phyloP scores from a whole-genome alignment of 2,113 vertebrate genomes.

The Gopherus flavomarginatus region DNA sequence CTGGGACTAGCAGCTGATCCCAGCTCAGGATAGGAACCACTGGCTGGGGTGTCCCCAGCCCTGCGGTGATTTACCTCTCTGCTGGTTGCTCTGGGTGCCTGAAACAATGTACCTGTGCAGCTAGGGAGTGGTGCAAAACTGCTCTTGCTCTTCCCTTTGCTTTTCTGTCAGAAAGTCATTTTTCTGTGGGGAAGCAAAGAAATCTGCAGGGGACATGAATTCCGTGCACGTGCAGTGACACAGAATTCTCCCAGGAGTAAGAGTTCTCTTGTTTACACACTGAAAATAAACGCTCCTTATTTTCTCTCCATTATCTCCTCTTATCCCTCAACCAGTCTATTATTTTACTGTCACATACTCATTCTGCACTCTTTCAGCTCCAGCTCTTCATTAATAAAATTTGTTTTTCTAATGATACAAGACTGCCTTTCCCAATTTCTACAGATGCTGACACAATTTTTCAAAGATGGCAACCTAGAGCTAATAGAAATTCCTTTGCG shows the following conservation, averaged over 20 bases:
- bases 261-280: background rate
- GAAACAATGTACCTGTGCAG: too few relatives aligned
- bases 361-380: background rate
- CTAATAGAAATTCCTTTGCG: background rate
- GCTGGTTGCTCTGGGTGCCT: too few relatives aligned
- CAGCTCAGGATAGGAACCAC: too few relatives aligned
- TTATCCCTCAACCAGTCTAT: background rate
- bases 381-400: background rate
- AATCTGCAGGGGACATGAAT: too few relatives aligned
- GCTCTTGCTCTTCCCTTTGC: too few relatives aligned
- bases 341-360: background rate
- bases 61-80: too few relatives aligned
- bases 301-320: background rate
- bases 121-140: too few relatives aligned
- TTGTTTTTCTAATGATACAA: background rate
- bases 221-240: too few relatives aligned
- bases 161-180: too few relatives aligned
- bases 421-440: background rate
- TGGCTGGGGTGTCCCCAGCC: too few relatives aligned
- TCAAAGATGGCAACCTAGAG: background rate
- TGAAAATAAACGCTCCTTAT: constrained; percentile 6
- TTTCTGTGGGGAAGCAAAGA: too few relatives aligned
- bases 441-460: background rate
- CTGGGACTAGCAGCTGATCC: too few relatives aligned
- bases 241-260: background rate